phyloP scores from a whole-genome alignment of 2,113 vertebrate genomes.

The Sylvietta virens region DNA sequence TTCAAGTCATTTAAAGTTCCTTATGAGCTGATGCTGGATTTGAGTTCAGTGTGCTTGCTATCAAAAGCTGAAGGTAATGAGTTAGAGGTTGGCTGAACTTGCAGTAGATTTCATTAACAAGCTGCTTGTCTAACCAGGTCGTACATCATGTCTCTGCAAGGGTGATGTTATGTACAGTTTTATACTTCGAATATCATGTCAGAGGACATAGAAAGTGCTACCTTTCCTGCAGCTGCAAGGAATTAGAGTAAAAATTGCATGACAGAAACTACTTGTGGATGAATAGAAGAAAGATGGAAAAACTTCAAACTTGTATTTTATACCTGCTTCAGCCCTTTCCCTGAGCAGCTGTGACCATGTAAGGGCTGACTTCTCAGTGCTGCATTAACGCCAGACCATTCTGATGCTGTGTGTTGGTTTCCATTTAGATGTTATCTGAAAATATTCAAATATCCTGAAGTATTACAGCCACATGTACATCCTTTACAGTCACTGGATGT shows the following conservation, averaged over 20 bases:
- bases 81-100: neutral
- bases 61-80: neutral
- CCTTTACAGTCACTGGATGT: neutral
- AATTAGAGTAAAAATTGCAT: neutral
- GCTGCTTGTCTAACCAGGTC: neutral
- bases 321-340: neutral
- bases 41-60: neutral
- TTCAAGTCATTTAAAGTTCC: neutral
- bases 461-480: neutral
- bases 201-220: neutral
- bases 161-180: neutral
- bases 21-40: neutral
- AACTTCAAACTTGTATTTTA: neutral
- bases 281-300: neutral
- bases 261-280: neutral
- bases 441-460: neutral
- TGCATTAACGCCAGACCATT: neutral
- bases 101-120: neutral
- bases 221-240: neutral
- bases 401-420: neutral
- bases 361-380: neutral
- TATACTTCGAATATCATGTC: neutral
- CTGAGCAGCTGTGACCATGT: neutral
- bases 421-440: neutral
- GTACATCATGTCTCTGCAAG: neutral